Evolutionary conservation across 2,797 vertebrate species (phyloP), one percentile per base, ranked within the genome.

Genomic region (Heteromormyrus szaboi): DNA sequence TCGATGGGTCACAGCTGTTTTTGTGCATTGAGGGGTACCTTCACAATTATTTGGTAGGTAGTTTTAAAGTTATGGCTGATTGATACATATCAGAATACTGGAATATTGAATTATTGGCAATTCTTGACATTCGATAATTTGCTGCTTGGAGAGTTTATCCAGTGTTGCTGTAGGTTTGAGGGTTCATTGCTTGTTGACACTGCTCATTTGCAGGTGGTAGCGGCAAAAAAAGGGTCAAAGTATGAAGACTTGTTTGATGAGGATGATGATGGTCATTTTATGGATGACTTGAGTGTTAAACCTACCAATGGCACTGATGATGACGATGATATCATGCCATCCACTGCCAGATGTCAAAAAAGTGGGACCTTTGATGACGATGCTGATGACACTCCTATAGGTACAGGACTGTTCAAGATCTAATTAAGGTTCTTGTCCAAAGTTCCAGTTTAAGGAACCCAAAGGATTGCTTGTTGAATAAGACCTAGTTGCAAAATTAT

Each of bases 241-340:
- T 99, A 97, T 9, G 94, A 96, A 0, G 95, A 96, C 86, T 96
- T 99, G 90, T 99, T 99, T 90, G 98, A 99, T 25, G 97, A 96
- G 0, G 97, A 97, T 0, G 95, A 95, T 54, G 50, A 91, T 0
- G 92, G 95, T 54, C 92, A 94, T 79, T 93, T 97, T 91, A 96
- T 96, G 5, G 97, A 97, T 89, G 96, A 96, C 2, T 87, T 90
- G 83, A 91, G 94, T 1, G 91, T 93, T 19, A 97, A 95, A 89
- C 90, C 94, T 76, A 89, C 91, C 0, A 88, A 88, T 3, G 25
- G 51, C 33, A 22, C 33, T 46, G 56, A 44, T 51, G 56, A 62
- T 65, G 88, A 91, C 0, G 97, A 97, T 0, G 94, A 96, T 90
- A 90, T 96, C 48, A 87, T 95, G 92, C 94, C 96, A 0, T 90